These are phyloP conservation scores for Dicentrarchus labrax DNA, from an alignment of 2,113 vertebrate genomes.

Conservation along the genomic window DNA sequence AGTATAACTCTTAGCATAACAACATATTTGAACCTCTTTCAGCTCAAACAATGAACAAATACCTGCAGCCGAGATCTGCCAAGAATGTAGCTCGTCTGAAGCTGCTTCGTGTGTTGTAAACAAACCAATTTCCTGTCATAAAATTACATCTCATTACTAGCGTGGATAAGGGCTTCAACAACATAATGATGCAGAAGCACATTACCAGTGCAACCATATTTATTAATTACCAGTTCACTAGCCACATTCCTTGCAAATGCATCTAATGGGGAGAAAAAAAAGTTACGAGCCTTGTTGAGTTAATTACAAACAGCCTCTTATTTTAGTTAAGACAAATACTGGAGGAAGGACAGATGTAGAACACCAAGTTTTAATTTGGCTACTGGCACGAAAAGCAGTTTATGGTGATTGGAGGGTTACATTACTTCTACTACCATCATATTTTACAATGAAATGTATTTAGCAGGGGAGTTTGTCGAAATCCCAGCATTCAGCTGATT, in stretches of 20 bases:
- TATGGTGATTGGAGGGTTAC: constrained; percentile 87
- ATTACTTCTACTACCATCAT: constrained; percentile 90
- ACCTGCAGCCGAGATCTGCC: constrained; percentile 54
- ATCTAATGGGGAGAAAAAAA: constrained; percentile 62
- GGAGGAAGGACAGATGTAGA: constrained; percentile 78
- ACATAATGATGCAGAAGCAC: constrained; percentile 80
- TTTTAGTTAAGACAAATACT: constrained; percentile 68
- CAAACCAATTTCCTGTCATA: constrained; percentile 82
- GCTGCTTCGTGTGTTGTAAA: constrained; percentile 78
- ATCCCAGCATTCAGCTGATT: constrained; percentile 86
- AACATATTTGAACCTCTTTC: constrained; percentile 34
- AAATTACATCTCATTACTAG: constrained; percentile 83
- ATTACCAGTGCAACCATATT: constrained; percentile 77
- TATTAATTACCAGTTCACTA: constrained; percentile 82
- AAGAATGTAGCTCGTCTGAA: constrained; percentile 49
- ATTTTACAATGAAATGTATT: constrained; percentile 85
- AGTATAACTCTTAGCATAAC: constrained; percentile 12
- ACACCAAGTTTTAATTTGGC: constrained; percentile 88
- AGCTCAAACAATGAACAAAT: constrained; percentile 34
- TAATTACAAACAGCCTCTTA: constrained; percentile 79
- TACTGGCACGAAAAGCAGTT: constrained; percentile 89
- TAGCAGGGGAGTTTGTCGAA: constrained; percentile 64
- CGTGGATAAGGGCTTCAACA: constrained; percentile 74
- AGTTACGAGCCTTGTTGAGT: constrained; percentile 75
- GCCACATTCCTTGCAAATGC: constrained; percentile 75